Percentiles rank a stretch among this genome's conserved stretches.
phyloP scores from a whole-genome alignment of 1,140 invertebrate genomes.

The Zaprionus africanus region DNA sequence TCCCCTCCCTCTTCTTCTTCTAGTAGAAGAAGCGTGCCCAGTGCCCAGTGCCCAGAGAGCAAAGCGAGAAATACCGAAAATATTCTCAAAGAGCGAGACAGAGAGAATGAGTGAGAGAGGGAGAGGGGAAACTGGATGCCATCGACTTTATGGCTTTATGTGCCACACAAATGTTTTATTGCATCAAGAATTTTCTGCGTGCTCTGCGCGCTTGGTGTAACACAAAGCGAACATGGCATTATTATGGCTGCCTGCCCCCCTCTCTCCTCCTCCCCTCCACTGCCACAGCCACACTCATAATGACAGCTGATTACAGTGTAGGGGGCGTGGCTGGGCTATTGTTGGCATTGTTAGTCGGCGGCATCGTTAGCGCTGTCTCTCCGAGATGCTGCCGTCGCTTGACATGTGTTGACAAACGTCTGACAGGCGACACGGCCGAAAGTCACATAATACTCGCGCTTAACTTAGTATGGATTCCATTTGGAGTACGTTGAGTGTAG shows the following conservation, averaged over 20 bases:
- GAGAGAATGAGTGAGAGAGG: not conserved
- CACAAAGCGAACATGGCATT: constrained; percentile 72
- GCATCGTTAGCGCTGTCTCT: constrained; percentile 48
- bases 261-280: not conserved
- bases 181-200: constrained; percentile 4
- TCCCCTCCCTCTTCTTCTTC: not conserved
- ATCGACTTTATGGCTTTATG: constrained; percentile 47
- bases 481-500: constrained; percentile 19
- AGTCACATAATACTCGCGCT: constrained; percentile 72
- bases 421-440: constrained; percentile 61
- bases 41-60: constrained; percentile 9
- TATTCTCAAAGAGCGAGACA: not conserved
- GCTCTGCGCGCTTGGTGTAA: constrained; percentile 51
- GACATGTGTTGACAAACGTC: constrained; percentile 78
- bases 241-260: constrained; percentile 68
- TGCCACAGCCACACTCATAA: constrained; percentile 1
- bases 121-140: constrained; percentile 19
- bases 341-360: constrained; percentile 52
- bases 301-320: constrained; percentile 45
- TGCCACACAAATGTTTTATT: constrained; percentile 42
- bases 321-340: constrained; percentile 26
- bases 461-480: constrained; percentile 60
- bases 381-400: constrained; percentile 24
- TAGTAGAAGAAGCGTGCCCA: not conserved
- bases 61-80: constrained; percentile 33